Evolutionary conservation across 2,113 vertebrate species (phyloP).

Genomic region (Cebus imitator): DNA sequence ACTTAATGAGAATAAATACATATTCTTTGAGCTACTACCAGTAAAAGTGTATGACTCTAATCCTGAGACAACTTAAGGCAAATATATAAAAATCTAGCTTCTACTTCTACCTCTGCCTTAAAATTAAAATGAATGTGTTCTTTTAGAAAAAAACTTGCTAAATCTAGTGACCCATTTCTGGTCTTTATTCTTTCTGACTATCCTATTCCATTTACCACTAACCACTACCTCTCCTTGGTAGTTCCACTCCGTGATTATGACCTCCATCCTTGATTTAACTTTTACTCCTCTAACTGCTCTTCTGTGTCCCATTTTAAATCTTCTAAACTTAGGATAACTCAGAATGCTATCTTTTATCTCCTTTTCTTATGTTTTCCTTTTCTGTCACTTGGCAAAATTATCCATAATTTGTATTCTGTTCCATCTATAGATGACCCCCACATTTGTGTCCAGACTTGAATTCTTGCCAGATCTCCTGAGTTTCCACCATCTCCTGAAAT

Average conservation of each 20-base stretch:
- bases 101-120: not conserved
- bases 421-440: not conserved
- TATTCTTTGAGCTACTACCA: not conserved
- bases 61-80: not conserved
- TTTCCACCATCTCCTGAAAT: not conserved
- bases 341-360: not conserved
- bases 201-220: not conserved
- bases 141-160: not conserved
- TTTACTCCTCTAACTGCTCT: not conserved
- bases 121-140: slow-evolving; percentile 22
- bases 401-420: not conserved
- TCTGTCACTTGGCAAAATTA: not conserved
- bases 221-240: not conserved
- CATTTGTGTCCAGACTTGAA: not conserved
- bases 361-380: not conserved
- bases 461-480: not conserved
- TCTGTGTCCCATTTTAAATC: not conserved
- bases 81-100: not conserved
- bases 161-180: not conserved
- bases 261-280: not conserved
- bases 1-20: not conserved
- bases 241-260: not conserved
- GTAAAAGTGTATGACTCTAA: not conserved
- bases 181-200: not conserved
- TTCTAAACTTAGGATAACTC: not conserved